phyloP scores from a whole-genome alignment of 2,797 vertebrate species.

The Chanos chanos region DNA sequence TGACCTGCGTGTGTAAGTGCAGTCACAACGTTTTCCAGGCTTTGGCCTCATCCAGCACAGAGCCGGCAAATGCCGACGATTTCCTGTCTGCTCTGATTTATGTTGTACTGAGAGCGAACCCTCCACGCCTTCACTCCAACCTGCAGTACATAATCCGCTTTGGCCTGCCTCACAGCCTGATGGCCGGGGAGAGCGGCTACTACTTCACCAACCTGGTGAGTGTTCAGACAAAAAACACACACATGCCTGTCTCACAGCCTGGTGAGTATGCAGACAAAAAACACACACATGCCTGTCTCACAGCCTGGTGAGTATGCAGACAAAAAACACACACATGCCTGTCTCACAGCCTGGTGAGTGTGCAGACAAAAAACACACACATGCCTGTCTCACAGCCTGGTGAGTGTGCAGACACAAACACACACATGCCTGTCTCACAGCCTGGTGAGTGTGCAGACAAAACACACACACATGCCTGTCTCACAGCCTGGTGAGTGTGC shows the following conservation, averaged over 20 bases:
- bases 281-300: not conserved
- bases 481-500: too few species aligned
- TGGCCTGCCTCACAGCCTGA: constrained; percentile 76
- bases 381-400: too few species aligned
- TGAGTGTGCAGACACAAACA: too few species aligned
- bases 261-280: not conserved
- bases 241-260: too few species aligned
- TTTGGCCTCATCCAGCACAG: constrained; percentile 61
- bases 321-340: too few species aligned
- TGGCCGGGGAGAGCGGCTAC: constrained; percentile 78
- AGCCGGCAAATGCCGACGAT: constrained; percentile 77
- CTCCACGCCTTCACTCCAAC: constrained; percentile 77
- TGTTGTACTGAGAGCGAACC: constrained; percentile 77
- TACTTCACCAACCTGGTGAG: constrained; percentile 80
- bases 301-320: not conserved
- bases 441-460: too few species aligned
- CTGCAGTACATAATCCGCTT: constrained; percentile 79
- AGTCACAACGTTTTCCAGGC: constrained; percentile 74
- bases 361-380: too few species aligned
- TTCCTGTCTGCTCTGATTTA: constrained; percentile 75
- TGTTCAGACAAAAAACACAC: not conserved
- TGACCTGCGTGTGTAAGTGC: constrained; percentile 72
- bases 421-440: too few species aligned
- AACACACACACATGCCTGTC: too few species aligned
- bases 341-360: too few species aligned